Evolutionary conservation across 1,140 invertebrate species (phyloP).

Genomic region (Heterodera carotae): DNA sequence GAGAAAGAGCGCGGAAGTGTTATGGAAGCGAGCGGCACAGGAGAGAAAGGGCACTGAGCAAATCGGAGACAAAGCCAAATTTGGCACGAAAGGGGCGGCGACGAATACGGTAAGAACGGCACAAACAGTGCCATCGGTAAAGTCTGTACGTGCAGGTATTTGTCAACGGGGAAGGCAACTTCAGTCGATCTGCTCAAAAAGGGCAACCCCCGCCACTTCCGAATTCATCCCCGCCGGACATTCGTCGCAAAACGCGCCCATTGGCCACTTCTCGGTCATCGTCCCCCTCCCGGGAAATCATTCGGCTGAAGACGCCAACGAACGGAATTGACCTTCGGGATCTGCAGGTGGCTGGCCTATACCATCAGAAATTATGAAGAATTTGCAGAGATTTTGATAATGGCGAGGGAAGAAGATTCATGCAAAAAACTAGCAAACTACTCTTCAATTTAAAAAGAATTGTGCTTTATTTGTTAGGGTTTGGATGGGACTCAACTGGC

Average conservation of each 20-base stretch:
- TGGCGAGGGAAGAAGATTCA: neutral
- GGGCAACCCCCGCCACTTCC: neutral
- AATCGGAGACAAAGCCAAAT: neutral
- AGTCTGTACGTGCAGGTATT: neutral
- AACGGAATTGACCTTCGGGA: neutral
- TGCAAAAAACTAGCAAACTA: neutral
- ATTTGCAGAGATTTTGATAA: too few species aligned
- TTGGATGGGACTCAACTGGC: neutral
- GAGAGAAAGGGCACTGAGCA: neutral
- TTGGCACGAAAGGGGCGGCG: neutral
- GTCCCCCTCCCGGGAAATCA: neutral
- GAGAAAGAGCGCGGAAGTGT: neutral
- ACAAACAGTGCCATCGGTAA: neutral
- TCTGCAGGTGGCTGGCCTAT: neutral
- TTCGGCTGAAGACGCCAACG: neutral
- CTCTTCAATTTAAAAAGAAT: too few species aligned
- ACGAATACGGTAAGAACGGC: neutral
- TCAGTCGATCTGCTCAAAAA: neutral
- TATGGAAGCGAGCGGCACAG: conserved; percentile 5
- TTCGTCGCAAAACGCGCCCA: neutral
- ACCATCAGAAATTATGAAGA: too few species aligned
- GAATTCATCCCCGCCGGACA: neutral
- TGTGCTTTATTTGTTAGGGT: neutral
- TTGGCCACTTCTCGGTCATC: neutral
- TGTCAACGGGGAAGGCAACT: neutral